Base-by-base conservation (phyloP, 2,888 invertebrate genomes). In the Tetragonisca angustula region DNA sequence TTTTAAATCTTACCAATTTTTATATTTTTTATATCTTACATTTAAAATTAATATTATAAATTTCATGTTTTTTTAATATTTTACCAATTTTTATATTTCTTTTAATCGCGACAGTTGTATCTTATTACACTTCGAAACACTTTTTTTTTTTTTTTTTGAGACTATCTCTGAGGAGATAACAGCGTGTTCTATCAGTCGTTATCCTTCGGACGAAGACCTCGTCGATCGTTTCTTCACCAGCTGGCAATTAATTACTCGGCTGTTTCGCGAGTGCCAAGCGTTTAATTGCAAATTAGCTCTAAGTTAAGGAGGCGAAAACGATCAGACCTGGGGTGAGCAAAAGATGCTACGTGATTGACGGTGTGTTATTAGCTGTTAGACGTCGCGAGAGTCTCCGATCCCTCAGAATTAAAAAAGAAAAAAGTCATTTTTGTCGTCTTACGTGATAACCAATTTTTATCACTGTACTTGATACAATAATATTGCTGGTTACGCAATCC, bases 271-370 rank as follows among this genome's bases (percentile, higher is more conserved):
- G 24, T 56, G 52, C 13, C 76, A 36, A 27, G 70, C 24, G 49
- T 64, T 76, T 77, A 77, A 81, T 72, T 67, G 78, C 68, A 54
- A 78, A 78, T 50, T 74, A 64, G 64, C 64, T 49, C 32, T 2
- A 21, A 36, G 64, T 64, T 36, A 73, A 73, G 73, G 4, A 62
- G 32, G 59, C 43, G 36, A 49, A 21, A 71, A 71, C 17, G 56
- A 24, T 6, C 2, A 15, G 32, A 50, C 52, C 15, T 59, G 13
- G 52, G 32, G n/a, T 54, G 54, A 32, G 4, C 11, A 9, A 27
- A 27, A 32, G 52, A 9, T 24, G 15, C 17, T 32, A 6, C 6
- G 43, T 69, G 69, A 52, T 21, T 36, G 52, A 69, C 49, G 52
- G n/a, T 32, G 69, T 52, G 56, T n/a, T 59, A 59, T 59, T 59